Conservation (phyloP, 2,797 vertebrate genomes). For the Phylloscopus collybita region DNA sequence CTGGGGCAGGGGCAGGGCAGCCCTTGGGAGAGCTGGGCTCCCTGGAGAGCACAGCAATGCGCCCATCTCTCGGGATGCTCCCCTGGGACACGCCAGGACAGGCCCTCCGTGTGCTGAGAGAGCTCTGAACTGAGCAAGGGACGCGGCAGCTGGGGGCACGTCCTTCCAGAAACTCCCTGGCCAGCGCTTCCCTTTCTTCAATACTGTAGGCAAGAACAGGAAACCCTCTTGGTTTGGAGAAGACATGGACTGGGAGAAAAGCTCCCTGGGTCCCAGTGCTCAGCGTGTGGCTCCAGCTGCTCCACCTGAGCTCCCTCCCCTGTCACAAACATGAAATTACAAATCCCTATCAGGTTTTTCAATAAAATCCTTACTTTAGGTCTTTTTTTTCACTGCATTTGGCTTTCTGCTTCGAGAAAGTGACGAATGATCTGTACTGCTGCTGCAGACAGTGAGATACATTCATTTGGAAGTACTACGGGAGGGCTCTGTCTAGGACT, state of each 20-base stretch:
- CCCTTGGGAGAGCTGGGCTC: neutral
- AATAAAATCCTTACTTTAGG: neutral
- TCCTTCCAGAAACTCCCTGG: neutral
- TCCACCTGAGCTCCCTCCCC: neutral
- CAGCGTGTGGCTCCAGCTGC: neutral
- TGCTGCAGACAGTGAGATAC: neutral
- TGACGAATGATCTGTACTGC: neutral
- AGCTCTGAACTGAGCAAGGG: neutral
- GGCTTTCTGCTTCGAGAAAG: neutral
- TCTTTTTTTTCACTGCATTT: neutral
- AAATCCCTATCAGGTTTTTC: neutral
- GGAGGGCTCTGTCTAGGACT: neutral
- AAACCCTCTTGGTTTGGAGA: neutral
- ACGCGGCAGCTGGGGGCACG: accelerated
- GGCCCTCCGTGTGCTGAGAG: neutral
- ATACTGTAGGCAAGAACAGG: neutral
- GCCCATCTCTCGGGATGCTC: neutral
- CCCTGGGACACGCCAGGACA: neutral
- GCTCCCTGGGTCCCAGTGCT: neutral
- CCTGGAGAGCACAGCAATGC: neutral
- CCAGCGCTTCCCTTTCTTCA: neutral
- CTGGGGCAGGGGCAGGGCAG: neutral
- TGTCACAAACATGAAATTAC: accelerated
- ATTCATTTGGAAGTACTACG: neutral
- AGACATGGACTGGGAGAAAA: neutral